Percentiles rank a stretch among this genome's conserved stretches.
These are phyloP conservation scores for Heliothis peltigera DNA, from an alignment of 2,888 invertebrate species.

Conservation along the genomic window DNA sequence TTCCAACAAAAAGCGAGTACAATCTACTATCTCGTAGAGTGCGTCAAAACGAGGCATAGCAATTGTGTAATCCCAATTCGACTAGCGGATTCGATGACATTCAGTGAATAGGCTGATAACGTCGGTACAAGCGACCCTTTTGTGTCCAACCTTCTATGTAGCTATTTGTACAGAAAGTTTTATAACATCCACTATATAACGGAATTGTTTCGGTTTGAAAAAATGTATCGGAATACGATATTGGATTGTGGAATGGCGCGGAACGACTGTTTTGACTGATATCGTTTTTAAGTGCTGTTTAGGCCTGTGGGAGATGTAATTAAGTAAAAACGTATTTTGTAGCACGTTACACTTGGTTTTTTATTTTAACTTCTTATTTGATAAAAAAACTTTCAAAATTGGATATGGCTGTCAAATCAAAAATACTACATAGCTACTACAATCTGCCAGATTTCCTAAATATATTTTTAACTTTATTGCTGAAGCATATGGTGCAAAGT, in stretches of 20 bases:
- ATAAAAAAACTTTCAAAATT: too few relatives aligned
- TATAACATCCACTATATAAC: constrained; percentile 49
- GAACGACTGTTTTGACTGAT: constrained; percentile 40
- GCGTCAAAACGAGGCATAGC: constrained; percentile 64
- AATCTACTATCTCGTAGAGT: constrained; percentile 43
- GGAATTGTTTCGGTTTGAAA: constrained; percentile 53
- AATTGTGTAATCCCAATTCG: constrained; percentile 71
- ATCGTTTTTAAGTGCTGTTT: constrained; percentile 32
- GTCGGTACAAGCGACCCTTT: constrained; percentile 63
- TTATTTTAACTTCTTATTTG: too few relatives aligned
- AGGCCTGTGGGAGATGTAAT: constrained; percentile 5
- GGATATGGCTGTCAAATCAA: too few relatives aligned
- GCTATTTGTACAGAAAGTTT: constrained; percentile 59
- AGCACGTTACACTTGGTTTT: too few relatives aligned
- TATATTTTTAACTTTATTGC: too few relatives aligned
- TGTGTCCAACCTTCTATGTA: constrained; percentile 48
- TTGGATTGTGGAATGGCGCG: constrained; percentile 39
- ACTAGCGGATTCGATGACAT: constrained; percentile 72
- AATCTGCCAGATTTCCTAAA: too few relatives aligned
- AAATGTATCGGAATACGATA: constrained; percentile 37
- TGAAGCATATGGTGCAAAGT: too few relatives aligned
- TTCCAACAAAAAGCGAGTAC: constrained; percentile 29
- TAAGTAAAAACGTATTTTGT: constrained; percentile 4
- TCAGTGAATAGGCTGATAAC: constrained; percentile 68
- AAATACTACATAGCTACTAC: too few relatives aligned